These are phyloP conservation scores for Patiria miniata DNA, from an alignment of 35 echinoderm and acorn worm species.

Conservation along the genomic window DNA sequence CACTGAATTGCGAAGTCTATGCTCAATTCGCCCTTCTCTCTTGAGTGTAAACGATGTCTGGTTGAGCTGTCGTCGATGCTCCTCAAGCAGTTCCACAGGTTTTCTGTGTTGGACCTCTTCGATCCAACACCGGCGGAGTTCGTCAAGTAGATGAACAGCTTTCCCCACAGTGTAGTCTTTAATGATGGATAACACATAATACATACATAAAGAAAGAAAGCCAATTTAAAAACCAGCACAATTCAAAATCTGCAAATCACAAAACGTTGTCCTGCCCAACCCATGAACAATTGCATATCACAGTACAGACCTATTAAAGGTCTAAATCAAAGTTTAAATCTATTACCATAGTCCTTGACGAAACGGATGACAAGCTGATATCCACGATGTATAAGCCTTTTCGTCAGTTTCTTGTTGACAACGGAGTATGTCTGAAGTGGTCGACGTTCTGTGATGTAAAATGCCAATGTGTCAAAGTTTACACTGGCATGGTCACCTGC, in stretches of 20 bases:
- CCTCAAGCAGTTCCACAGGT: too few species aligned
- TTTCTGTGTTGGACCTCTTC: too few species aligned
- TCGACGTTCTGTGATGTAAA: too few species aligned
- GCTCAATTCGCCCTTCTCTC: too few species aligned
- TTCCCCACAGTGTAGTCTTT: too few species aligned
- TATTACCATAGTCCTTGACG: conserved; percentile 7
- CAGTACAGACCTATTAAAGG: conserved; percentile 1
- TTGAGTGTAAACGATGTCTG: too few species aligned
- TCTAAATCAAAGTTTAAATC: neutral
- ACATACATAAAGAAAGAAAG: neutral
- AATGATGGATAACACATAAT: too few species aligned
- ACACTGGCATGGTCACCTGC: neutral
- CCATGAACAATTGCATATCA: neutral
- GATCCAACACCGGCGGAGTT: too few species aligned
- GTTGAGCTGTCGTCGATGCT: too few species aligned
- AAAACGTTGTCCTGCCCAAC: neutral
- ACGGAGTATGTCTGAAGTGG: too few species aligned
- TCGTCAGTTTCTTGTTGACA: neutral
- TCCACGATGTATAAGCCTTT: neutral
- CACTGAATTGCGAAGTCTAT: too few species aligned
- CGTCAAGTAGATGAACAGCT: too few species aligned
- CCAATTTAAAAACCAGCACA: conserved; percentile 8
- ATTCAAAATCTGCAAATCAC: neutral
- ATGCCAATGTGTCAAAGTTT: neutral
- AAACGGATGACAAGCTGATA: conserved; percentile 7